A percentile compares a stretch with the other conserved stretches of the same genome.
Conservation (phyloP, 1,140 invertebrate genomes). For the Drosophila sechellia region DNA sequence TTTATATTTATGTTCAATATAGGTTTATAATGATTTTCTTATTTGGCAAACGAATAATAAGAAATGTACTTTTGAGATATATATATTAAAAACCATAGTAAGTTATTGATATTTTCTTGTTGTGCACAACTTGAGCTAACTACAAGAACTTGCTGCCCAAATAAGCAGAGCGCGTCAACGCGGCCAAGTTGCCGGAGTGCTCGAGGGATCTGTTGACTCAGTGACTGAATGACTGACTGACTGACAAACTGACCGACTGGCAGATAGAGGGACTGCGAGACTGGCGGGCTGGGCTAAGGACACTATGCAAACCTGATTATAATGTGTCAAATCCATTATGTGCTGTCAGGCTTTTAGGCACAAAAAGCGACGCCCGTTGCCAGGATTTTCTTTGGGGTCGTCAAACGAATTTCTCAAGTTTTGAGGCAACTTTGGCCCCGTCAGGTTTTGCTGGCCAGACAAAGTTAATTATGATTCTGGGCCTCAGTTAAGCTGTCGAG, state of each 20-base stretch:
- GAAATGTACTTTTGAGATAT: too few relatives aligned
- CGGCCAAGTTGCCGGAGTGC: slow-evolving; percentile 44
- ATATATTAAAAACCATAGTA: too few relatives aligned
- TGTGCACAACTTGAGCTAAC: slow-evolving; percentile 14
- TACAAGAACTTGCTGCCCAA: slow-evolving; percentile 56
- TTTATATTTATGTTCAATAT: too few relatives aligned
- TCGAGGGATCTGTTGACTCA: slow-evolving; percentile 26
- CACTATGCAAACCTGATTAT: slow-evolving; percentile 80
- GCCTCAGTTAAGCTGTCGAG: slow-evolving; percentile 40
- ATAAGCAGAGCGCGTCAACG: slow-evolving; percentile 67
- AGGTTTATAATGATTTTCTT: too few relatives aligned
- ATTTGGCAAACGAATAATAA: too few relatives aligned
- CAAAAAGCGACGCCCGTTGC: slow-evolving; percentile 27
- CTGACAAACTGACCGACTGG: slow-evolving; percentile 9
- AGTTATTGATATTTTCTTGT: not conserved
- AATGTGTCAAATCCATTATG: slow-evolving; percentile 84
- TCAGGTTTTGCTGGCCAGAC: slow-evolving; percentile 33
- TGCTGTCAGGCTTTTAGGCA: slow-evolving; percentile 73
- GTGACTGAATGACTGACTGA: slow-evolving; percentile 24
- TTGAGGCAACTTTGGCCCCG: slow-evolving; percentile 44
- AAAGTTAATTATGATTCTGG: slow-evolving; percentile 74
- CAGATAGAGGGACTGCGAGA: slow-evolving; percentile 13
- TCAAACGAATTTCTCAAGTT: slow-evolving; percentile 50
- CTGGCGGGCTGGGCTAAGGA: slow-evolving; percentile 38
- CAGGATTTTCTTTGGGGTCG: slow-evolving; percentile 29